These are phyloP conservation scores for Bombus impatiens DNA, from an alignment of 1,140 invertebrate species.

Conservation along the genomic window DNA sequence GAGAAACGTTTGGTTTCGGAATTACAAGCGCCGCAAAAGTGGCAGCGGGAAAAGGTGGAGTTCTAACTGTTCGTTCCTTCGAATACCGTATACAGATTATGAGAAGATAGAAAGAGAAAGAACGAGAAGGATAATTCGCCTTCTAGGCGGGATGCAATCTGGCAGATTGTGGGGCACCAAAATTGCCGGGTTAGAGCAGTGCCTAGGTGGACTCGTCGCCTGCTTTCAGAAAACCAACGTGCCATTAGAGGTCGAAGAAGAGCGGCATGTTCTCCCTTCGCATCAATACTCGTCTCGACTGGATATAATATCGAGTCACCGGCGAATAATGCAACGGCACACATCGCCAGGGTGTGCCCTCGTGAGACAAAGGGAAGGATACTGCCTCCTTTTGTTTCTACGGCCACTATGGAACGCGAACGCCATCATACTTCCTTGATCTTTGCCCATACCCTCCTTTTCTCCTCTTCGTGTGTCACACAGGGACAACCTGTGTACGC, in stretches of 20 bases:
- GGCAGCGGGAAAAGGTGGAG: constrained; percentile 34
- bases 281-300: constrained; percentile 35
- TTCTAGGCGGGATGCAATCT: constrained; percentile 77
- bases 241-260: constrained; percentile 68
- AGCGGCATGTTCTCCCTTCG: constrained; percentile 23
- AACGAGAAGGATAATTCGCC: constrained; percentile 61
- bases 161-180: constrained; percentile 76
- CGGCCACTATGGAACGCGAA: constrained; percentile 34
- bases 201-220: constrained; percentile 43
- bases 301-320: constrained; percentile 65
- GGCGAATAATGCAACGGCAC: constrained; percentile 70
- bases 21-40: constrained; percentile 62
- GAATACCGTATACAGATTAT: constrained; percentile 17
- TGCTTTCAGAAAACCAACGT: constrained; percentile 77
- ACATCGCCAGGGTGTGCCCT: constrained; percentile 61
- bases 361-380: constrained; percentile 72
- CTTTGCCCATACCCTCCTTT: not conserved
- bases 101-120: too few relatives aligned
- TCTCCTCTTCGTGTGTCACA: not conserved
- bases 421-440: constrained; percentile 22
- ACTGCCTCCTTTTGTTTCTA: constrained; percentile 67
- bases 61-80: constrained; percentile 24
- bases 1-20: constrained; percentile 59
- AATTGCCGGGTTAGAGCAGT: constrained; percentile 73
- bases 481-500: not conserved